These are phyloP conservation scores for Heliocidaris tuberculata DNA, from an alignment of 35 echinoderm and acorn worm genomes.

Conservation along the genomic window DNA sequence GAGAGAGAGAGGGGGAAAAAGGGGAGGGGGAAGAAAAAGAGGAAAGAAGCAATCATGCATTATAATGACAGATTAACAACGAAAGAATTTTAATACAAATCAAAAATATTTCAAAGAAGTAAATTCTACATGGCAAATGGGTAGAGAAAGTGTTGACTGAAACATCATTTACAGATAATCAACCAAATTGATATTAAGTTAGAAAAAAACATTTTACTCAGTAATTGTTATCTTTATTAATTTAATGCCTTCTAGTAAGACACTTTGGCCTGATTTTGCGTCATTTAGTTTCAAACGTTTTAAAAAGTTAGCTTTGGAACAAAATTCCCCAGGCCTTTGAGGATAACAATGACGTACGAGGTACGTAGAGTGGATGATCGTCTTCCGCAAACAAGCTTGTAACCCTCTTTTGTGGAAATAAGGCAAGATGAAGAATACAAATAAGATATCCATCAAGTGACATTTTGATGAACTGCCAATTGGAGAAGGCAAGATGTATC, in stretches of 20 bases:
- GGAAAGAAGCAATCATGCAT: no score
- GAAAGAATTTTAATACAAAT: no score
- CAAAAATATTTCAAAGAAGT: no score
- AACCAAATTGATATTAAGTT: no score
- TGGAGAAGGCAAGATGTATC: conserved; percentile 1
- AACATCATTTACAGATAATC: no score
- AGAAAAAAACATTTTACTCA: no score
- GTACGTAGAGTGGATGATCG: not conserved
- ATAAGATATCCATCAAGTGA: conserved; percentile 1
- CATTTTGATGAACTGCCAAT: not conserved
- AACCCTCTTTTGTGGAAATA: not conserved
- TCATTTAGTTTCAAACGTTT: not conserved
- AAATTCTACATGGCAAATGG: no score
- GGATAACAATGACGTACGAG: not conserved
- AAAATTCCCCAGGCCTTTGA: not conserved
- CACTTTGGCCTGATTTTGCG: not conserved
- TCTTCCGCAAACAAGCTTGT: not conserved
- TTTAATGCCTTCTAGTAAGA: not conserved
- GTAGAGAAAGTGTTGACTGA: no score
- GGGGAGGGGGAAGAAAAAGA: not conserved
- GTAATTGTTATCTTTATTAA: no score
- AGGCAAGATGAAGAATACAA: not conserved
- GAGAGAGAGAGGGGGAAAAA: not conserved
- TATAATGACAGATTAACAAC: no score
- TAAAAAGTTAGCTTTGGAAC: not conserved